Evolutionary conservation across 2,113 vertebrate genomes (phyloP), one percentile per base, ranked within the genome.

Genomic region (Maccullochella peelii): DNA sequence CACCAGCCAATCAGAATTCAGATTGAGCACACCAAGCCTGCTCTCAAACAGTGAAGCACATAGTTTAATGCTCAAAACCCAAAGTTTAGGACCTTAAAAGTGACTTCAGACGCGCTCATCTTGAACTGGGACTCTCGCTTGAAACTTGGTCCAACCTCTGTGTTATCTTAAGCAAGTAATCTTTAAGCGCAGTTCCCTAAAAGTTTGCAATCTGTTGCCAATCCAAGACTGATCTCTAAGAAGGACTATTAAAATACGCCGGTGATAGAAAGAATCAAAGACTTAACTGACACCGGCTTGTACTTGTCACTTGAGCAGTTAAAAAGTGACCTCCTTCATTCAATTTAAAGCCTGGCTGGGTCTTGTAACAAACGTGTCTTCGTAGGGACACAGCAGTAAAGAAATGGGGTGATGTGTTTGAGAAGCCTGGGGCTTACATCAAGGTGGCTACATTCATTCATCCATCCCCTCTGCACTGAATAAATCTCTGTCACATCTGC

Each of bases 401-500:
- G 65, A 73, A 74, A 67, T 50, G 75, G 62, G 71, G 72, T 70
- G 79, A 85, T 72, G 67, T 52, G 84, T 81, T 73, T 65, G 54
- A 85, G 87, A 78, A 36, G 73, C 54, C 49, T 67, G 67, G 47
- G 57, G 66, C 62, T 80, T 33, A 76, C 80, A 90, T 89, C 80
- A 89, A 91, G 87, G 85, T 84, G 67, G 77, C 47, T 70, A 25
- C 88, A 79, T 57, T 79, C 77, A 83, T 78, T 86, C 77, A 87
- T 89, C 80, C 73, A 73, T 80, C 84, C 40, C 70, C 76, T 90
- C 78, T 77, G 50, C 66, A 79, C 68, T 27, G 25, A 81, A 84
- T 87, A 82, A 78, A 89, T 89, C 83, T 86, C 70, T 86, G 85
- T 91, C 92, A 86, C 82, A 93, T 92, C 91, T 93, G 89, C 83